Evolutionary conservation across 2,888 invertebrate genomes (phyloP).

Genomic region (Lasioglossum leucozonium): DNA sequence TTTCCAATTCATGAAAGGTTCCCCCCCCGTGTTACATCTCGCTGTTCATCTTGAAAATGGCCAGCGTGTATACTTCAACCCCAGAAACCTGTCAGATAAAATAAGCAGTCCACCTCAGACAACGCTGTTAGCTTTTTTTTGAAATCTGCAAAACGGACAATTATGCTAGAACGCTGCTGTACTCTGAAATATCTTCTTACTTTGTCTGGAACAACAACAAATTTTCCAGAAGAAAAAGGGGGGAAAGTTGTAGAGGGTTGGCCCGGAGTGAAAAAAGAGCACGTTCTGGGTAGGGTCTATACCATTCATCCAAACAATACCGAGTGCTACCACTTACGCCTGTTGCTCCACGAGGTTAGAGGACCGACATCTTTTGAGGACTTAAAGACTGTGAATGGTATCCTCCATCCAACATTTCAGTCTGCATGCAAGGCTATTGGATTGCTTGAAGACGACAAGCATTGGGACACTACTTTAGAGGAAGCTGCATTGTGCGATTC

Average conservation of each 20-base stretch:
- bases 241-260: not conserved
- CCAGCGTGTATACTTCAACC: slow-evolving; percentile 20
- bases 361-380: not conserved
- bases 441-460: slow-evolving; percentile 1
- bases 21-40: slow-evolving; percentile 13
- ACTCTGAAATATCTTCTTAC: slow-evolving; percentile 42
- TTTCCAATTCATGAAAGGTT: slow-evolving; percentile 15
- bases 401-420: not conserved
- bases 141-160: slow-evolving; percentile 58
- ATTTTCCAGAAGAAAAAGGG: not conserved
- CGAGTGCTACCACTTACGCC: slow-evolving; percentile 20
- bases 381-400: not conserved
- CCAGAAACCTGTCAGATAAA: too few species aligned
- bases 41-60: slow-evolving; percentile 16
- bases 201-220: slow-evolving; percentile 28
- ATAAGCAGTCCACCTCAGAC: not conserved
- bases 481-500: not conserved
- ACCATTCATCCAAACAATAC: slow-evolving; percentile 27
- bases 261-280: not conserved
- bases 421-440: not conserved
- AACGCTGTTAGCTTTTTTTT: not conserved
- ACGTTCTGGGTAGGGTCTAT: slow-evolving; percentile 11
- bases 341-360: not conserved
- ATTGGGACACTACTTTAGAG: not conserved
- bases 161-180: slow-evolving; percentile 79